Conservation (phyloP, 1,140 invertebrate genomes). For the Pachypsylla venusta region DNA sequence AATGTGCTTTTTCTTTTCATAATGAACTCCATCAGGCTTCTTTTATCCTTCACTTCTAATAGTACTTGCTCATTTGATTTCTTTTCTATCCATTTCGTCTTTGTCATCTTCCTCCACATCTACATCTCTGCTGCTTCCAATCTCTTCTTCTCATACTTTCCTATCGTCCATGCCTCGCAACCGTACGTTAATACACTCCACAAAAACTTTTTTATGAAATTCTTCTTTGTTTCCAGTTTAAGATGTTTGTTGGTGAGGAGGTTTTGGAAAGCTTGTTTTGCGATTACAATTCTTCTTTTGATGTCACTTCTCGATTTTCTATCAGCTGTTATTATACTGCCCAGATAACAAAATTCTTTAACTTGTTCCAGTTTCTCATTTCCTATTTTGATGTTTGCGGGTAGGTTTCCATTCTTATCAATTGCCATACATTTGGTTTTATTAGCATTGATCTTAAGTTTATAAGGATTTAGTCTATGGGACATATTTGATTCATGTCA, state of each 20-base stretch:
- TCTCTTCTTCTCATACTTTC: constrained; percentile 9
- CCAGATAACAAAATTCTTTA: constrained; percentile 5
- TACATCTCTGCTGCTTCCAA: constrained; percentile 10
- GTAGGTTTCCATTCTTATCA: constrained; percentile 4
- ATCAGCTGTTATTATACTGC: constrained; percentile 5
- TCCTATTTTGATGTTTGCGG: neutral
- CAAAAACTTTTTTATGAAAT: constrained; percentile 11
- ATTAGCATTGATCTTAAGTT: constrained; percentile 14
- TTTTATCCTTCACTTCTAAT: neutral
- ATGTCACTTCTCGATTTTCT: constrained; percentile 9
- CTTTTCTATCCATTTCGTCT: constrained; percentile 6
- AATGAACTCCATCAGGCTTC: neutral
- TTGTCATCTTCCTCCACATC: constrained; percentile 7
- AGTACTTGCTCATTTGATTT: constrained; percentile 1
- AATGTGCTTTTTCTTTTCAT: constrained; percentile 13
- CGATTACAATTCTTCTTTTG: constrained; percentile 13
- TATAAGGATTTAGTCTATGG: neutral
- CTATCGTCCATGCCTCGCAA: constrained; percentile 11
- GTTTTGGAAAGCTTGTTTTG: constrained; percentile 10
- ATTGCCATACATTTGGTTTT: constrained; percentile 12
- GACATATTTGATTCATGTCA: constrained; percentile 11
- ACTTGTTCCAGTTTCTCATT: neutral
- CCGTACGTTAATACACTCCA: constrained; percentile 9
- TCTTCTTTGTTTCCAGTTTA: constrained; percentile 10
- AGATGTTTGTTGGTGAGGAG: constrained; percentile 14